phyloP scores from a whole-genome alignment of 2,888 invertebrate species.

The Spisula subtruncata region DNA sequence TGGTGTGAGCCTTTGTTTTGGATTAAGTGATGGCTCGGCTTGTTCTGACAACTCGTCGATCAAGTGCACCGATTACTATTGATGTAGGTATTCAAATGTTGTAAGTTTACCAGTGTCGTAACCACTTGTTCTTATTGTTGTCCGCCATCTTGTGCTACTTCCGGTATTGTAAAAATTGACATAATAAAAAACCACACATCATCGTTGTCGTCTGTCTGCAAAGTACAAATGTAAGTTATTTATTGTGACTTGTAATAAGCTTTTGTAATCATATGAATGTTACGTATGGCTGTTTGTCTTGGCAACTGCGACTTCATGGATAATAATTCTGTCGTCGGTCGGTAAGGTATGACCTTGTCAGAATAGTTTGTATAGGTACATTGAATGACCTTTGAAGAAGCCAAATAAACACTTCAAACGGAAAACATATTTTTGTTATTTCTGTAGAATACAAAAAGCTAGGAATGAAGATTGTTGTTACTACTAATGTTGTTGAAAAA shows the following conservation, averaged over 20 bases:
- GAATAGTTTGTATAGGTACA: background rate
- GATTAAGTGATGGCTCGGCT: constrained; percentile 36
- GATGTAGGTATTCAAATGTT: constrained; percentile 54
- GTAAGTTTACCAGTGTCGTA: constrained; percentile 5
- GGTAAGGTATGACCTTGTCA: background rate
- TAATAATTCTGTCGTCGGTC: background rate
- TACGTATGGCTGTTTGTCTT: background rate
- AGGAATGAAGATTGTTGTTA: no score
- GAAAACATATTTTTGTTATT: no score
- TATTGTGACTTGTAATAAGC: background rate
- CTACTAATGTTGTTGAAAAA: no score
- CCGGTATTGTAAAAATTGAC: constrained; percentile 1
- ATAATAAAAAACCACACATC: background rate
- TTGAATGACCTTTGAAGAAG: background rate
- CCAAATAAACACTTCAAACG: no score
- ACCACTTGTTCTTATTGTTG: constrained; percentile 11
- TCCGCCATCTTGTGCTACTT: constrained; percentile 9
- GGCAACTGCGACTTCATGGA: background rate
- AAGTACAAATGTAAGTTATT: background rate
- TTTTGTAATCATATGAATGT: constrained; percentile 6
- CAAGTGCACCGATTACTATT: constrained; percentile 58
- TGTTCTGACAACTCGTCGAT: constrained; percentile 43
- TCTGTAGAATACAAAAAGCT: no score
- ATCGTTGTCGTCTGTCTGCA: constrained; percentile 10
- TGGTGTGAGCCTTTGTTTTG: background rate